These are phyloP conservation scores for Cynocephalus volans DNA, from an alignment of 2,113 vertebrate genomes.

Conservation along the genomic window DNA sequence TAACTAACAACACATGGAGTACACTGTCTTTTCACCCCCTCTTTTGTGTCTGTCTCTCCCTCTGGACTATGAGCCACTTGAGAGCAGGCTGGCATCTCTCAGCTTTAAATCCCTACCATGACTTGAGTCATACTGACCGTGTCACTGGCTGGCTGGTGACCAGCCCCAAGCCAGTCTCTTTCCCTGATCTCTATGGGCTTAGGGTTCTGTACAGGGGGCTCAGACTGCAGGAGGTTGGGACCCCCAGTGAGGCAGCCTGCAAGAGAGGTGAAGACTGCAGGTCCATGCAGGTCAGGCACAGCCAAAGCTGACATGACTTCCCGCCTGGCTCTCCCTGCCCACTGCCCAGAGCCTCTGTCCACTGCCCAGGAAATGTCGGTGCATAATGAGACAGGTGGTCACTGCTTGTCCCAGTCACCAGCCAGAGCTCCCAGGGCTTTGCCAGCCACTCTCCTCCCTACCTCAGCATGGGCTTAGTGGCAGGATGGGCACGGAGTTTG, in stretches of 20 bases:
- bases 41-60: not conserved
- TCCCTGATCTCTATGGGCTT: not conserved
- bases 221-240: not conserved
- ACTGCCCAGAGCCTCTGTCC: not conserved
- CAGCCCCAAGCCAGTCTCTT: not conserved
- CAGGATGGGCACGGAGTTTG: not conserved
- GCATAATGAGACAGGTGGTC: not conserved
- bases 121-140: not conserved
- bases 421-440: not conserved
- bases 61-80: not conserved
- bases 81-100: not conserved
- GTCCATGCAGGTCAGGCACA: not conserved
- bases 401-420: slow-evolving; percentile 66
- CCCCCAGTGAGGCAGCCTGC: not conserved
- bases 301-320: not conserved
- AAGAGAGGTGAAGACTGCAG: not conserved
- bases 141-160: not conserved
- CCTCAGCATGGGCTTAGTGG: not conserved
- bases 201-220: not conserved
- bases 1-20: not conserved
- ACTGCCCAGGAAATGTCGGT: slow-evolving; percentile 62
- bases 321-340: not conserved
- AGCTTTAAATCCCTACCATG: not conserved
- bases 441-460: slow-evolving; percentile 24
- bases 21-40: not conserved